Evolutionary conservation across 2,888 invertebrate species (phyloP).

Genomic region (Portevinia maculata): DNA sequence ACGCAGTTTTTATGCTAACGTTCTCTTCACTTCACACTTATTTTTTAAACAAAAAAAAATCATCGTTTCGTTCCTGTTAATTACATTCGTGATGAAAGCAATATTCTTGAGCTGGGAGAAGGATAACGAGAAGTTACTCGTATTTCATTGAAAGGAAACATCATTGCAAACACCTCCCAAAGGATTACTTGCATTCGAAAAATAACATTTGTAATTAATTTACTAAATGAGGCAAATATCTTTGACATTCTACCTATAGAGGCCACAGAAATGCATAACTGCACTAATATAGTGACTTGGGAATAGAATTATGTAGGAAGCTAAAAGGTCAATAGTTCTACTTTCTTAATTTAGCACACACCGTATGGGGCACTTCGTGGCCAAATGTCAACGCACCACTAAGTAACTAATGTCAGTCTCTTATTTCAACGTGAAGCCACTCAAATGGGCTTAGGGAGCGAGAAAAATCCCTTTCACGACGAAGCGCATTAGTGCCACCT

Average conservation of each 20-base stretch:
- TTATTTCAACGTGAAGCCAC: conserved; percentile 67
- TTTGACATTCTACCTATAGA: neutral
- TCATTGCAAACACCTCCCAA: conserved; percentile 41
- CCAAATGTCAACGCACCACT: conserved; percentile 46
- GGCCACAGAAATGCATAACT: conserved; percentile 51
- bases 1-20: conserved; percentile 37
- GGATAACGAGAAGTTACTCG: conserved; percentile 9
- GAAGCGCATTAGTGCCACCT: conserved; percentile 69
- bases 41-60: conserved; percentile 14
- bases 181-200: conserved; percentile 27
- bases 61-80: conserved; percentile 60
- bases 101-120: conserved; percentile 15
- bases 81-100: conserved; percentile 38
- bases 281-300: conserved; percentile 7
- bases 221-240: conserved; percentile 27
- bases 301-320: conserved; percentile 8
- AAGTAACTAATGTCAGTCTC: conserved; percentile 37
- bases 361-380: conserved; percentile 11
- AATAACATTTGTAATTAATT: conserved; percentile 49
- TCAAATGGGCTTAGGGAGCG: conserved; percentile 49
- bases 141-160: conserved; percentile 47
- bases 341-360: conserved; percentile 21
- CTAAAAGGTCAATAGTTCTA: conserved; percentile 53
- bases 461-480: conserved; percentile 60
- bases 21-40: conserved; percentile 56